Evolutionary conservation across 1,140 invertebrate genomes (phyloP), one percentile per base, ranked within the genome.

Genomic region (Drepana arcuata): DNA sequence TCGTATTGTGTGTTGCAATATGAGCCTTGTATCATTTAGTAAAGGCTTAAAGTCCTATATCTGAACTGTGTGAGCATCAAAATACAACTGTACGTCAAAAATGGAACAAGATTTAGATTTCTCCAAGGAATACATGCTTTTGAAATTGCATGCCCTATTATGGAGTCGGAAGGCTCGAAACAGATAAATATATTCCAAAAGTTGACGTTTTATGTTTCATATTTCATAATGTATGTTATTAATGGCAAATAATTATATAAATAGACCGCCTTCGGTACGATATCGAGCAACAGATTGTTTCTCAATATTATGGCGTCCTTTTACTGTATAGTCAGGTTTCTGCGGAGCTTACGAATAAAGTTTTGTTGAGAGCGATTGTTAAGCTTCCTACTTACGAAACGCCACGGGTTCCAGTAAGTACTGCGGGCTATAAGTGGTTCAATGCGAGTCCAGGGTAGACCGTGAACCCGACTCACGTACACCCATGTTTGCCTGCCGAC

Each of bases 381-480:
- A n/a, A n/a, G n/a, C 30, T 45, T 54, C 44, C 47, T 52, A 52
- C 49, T 51, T 50, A 40, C 35, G 36, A 40, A 42, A 47, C 44
- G 34, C 46, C 47, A 53, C 16, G 37, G 4, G 24, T 55, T 56
- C 56, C 61, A 53, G 55, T 55, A 26, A 49, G 47, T 50, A 50
- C 53, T 59, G 34, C 39, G 44, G 44, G 48, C 55, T 54, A 58
- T 57, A 50, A 53, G 38, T 47, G 30, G 23, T 35, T 55, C 53
- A 66, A 58, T 63, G 62, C 62, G 56, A 65, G 51, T 77, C 77
- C 77, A 70, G 73, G 66, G 66, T 63, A 44, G 70, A 69, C 77
- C 77, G 62, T 81, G 77, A 81, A 78, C 77, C 62, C 67, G 52
- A 53, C 56, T 63, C 65, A 43, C 53, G 55, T 60, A 67, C 57